phyloP scores from a whole-genome alignment of 2,888 invertebrate genomes.

The Malacosoma neustria region DNA sequence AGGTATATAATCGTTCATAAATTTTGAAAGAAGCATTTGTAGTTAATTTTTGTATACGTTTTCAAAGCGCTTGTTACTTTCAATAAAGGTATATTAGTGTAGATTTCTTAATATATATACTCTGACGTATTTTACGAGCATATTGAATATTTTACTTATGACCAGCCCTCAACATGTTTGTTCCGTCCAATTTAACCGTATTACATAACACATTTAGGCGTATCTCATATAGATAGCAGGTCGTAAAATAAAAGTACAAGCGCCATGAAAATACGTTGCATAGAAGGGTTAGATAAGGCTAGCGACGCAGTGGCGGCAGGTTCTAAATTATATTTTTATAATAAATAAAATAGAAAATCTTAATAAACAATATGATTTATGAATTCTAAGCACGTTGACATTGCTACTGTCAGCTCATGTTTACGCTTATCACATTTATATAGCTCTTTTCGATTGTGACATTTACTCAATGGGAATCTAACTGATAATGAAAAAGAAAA shows the following conservation, averaged over 20 bases:
- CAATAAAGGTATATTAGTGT: background rate
- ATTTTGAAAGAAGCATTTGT: too few relatives aligned
- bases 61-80: background rate
- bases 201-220: conserved; percentile 44
- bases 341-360: too few relatives aligned
- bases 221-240: conserved; percentile 44
- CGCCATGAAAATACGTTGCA: conserved; percentile 22
- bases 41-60: too few relatives aligned
- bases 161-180: conserved; percentile 15
- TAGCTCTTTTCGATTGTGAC: too few relatives aligned
- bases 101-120: conserved; percentile 5
- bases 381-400: too few relatives aligned
- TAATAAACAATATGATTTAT: too few relatives aligned
- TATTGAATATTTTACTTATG: background rate
- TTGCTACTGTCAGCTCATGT: too few relatives aligned
- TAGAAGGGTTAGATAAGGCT: conserved; percentile 25
- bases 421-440: too few relatives aligned
- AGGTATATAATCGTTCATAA: too few relatives aligned
- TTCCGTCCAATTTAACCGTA: conserved; percentile 33
- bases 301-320: conserved; percentile 13
- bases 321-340: too few relatives aligned
- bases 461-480: too few relatives aligned
- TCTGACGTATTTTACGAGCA: background rate
- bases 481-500: too few relatives aligned
- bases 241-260: conserved; percentile 50